These are phyloP conservation scores for Meda fulgida DNA, from an alignment of 2,797 vertebrate genomes.

Conservation along the genomic window DNA sequence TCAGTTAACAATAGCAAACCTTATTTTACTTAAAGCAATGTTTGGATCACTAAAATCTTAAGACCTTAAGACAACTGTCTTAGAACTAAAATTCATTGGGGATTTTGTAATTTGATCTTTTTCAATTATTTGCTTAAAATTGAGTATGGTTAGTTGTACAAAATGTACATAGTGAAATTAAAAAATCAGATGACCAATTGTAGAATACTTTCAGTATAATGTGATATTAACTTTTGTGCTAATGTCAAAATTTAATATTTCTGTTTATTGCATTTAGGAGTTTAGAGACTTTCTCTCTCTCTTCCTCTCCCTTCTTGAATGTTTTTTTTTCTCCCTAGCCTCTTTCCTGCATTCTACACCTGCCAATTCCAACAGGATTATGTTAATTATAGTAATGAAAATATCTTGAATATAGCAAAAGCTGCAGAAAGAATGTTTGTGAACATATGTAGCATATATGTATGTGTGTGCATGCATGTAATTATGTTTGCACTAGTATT, in stretches of 20 bases:
- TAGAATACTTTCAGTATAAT: neutral
- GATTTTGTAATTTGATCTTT: neutral
- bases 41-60: neutral
- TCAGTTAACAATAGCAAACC: neutral
- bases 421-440: neutral
- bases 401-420: slow-evolving; percentile 5
- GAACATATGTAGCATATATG: neutral
- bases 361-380: slow-evolving; percentile 54
- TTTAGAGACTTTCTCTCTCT: slow-evolving; percentile 2
- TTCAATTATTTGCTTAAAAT: neutral
- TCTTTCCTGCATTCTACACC: slow-evolving; percentile 45
- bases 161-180: neutral
- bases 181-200: neutral
- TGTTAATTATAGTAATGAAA: slow-evolving; percentile 53
- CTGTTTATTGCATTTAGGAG: neutral
- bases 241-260: neutral
- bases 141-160: neutral
- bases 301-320: neutral
- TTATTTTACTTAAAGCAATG: neutral
- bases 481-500: slow-evolving; percentile 17
- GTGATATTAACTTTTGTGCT: neutral
- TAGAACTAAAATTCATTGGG: neutral
- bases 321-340: neutral
- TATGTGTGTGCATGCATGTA: slow-evolving; percentile 20
- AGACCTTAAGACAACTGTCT: neutral